Evolutionary conservation across 2,888 invertebrate species (phyloP).

Genomic region (Dioctria linearis): DNA sequence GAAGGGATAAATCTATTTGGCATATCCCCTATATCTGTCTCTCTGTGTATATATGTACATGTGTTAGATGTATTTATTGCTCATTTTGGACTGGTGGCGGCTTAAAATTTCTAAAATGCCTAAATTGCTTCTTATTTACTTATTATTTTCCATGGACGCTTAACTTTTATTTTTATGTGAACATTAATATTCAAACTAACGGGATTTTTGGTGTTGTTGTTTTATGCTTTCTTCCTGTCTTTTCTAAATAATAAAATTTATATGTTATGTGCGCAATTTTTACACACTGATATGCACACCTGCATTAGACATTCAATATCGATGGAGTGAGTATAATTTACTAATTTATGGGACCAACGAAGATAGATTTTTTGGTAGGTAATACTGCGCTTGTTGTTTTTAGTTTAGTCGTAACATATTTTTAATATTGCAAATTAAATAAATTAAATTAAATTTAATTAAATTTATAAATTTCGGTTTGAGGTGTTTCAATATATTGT

Average conservation of each 20-base stretch:
- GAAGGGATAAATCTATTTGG: constrained; percentile 1
- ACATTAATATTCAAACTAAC: constrained; percentile 16
- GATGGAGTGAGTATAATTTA: constrained; percentile 36
- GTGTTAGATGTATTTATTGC: constrained; percentile 36
- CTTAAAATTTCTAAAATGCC: constrained; percentile 6
- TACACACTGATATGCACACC: neutral
- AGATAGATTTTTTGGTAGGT: constrained; percentile 24
- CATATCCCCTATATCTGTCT: neutral
- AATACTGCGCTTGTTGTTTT: neutral
- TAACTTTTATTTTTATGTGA: neutral
- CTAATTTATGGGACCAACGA: constrained; percentile 10
- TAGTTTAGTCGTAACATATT: neutral
- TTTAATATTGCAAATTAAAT: constrained; percentile 6
- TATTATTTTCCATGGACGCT: neutral
- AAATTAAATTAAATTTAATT: neutral
- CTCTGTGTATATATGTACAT: constrained; percentile 8
- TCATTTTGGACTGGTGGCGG: constrained; percentile 20
- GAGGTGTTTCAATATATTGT: too few relatives aligned
- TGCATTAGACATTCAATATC: constrained; percentile 32
- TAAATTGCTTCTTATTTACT: constrained; percentile 4
- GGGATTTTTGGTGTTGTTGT: constrained; percentile 15
- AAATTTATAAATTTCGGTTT: neutral
- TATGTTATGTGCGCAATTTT: constrained; percentile 6
- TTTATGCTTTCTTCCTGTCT: constrained; percentile 29
- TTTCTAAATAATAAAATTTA: constrained; percentile 10